Base-by-base conservation (phyloP, 2,113 vertebrate species). In the Pandion haliaetus region DNA sequence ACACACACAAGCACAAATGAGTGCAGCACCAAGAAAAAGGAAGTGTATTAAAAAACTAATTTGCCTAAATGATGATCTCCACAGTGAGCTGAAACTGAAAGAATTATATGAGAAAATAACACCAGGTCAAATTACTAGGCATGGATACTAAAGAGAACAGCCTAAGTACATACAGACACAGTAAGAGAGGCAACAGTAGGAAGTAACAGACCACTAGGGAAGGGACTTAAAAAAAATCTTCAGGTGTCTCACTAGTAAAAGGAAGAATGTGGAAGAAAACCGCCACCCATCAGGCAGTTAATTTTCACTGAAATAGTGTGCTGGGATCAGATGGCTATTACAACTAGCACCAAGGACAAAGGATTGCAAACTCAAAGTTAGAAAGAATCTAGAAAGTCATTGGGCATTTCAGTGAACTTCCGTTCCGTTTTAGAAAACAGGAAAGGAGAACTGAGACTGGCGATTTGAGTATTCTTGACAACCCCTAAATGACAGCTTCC, bases 371-470 rank as follows among this genome's bases (percentile, higher is more conserved):
- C 40, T 32, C 31, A 36, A 66, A 70, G n/a, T 21, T 3, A 58
- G 50, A 63, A 44, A 44, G 38, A 52, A 8, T 6, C 36, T 17
- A 9, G 63, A 15, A 32, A 82, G 29, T 20, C 31, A 25, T 21
- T 18, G 25, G 86, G 14, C 57, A 14, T 54, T 73, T 65, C 78
- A 3, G 23, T 17, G 61, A 72, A 54, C 36, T 57, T 34, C 74
- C 77, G 45, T 54, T 86, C 40, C 4, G 0, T 20, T 65, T 69
- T 3, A 63, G 52, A 47, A 87, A 82, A n/a, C 24, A 34, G 40
- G 82, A 61, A 95, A 92, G 80, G 34, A 88, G 93, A 95, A 96
- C 91, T 14, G 87, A 96, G 79, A 93, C 2, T 57, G 34, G 62
- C 5, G 28, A 25, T 36, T 28, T n/a, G 12, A 18, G 34, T 36